phyloP scores from a whole-genome alignment of 2,113 vertebrate species.

The Notothenia rossii region DNA sequence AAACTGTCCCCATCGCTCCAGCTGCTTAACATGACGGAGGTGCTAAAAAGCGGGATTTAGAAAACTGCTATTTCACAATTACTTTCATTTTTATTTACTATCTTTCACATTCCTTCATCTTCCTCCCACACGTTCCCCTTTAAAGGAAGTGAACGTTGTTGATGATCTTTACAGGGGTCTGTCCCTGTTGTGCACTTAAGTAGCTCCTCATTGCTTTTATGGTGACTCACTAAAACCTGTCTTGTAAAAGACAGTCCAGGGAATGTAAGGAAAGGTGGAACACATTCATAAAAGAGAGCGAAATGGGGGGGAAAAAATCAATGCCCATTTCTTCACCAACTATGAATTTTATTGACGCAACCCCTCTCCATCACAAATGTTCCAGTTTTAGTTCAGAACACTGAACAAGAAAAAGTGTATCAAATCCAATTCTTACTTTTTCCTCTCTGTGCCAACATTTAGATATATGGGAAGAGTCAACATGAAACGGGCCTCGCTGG shows the following conservation, averaged over 20 bases:
- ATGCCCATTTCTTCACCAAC: conserved; percentile 78
- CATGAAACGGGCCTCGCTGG: conserved; percentile 49
- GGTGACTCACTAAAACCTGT: conserved; percentile 81
- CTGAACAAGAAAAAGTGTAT: conserved; percentile 18
- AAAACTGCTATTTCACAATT: conserved; percentile 57
- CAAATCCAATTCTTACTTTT: conserved; percentile 25
- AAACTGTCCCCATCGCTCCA: conserved; percentile 22
- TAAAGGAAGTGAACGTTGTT: conserved; percentile 60
- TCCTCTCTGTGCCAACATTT: conserved; percentile 65
- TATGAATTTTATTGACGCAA: conserved; percentile 71
- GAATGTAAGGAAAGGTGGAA: conserved; percentile 62
- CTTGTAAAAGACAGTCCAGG: conserved; percentile 78
- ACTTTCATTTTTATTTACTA: conserved; percentile 67
- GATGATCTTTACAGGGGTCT: conserved; percentile 76
- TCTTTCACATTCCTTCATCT: conserved; percentile 41
- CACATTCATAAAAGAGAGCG: conserved; percentile 72
- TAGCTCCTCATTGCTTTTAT: conserved; percentile 82
- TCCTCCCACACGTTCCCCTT: conserved; percentile 35
- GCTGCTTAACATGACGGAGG: conserved; percentile 40
- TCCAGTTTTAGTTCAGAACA: conserved; percentile 50
- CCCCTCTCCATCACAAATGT: conserved; percentile 54
- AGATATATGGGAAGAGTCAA: conserved; percentile 60
- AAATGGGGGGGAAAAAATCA: conserved; percentile 65
- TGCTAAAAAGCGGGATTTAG: conserved; percentile 48
- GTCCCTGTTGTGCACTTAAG: conserved; percentile 79